Base-by-base conservation (phyloP, 1,140 invertebrate species). In the Paralvinella palmiformis region DNA sequence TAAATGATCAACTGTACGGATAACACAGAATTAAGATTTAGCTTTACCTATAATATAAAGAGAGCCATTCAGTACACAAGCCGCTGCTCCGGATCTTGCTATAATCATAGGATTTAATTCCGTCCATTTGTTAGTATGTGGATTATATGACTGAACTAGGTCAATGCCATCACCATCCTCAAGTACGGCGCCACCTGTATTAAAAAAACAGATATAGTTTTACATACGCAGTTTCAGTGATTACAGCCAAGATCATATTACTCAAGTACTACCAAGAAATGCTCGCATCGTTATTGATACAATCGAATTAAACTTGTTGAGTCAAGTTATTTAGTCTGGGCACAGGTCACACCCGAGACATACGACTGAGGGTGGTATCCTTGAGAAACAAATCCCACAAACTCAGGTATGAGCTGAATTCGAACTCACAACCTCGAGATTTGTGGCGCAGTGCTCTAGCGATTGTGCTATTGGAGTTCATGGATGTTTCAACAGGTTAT, bases 31-130 rank as follows among this genome's bases (percentile, higher is more conserved):
- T 15, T 44, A 44, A 15, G 37, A 44, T n/a, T 15, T 15, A n/a
- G n/a, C n/a, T 71, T 69, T 72, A 84, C 83, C 83, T 67, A 84
- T 77, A 57, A 85, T 78, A 73, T 84, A 85, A 55, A 85, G 83
- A 58, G 75, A 72, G 41, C 79, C 77, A 67, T 82, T 77, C 3
- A 84, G 71, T 4, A 82, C 80, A 75, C 83, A 84, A 20, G 80
- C 79, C 45, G 81, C 81, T 50, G 83, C 81, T 15, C 84, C 84
- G 66, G 82, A 83, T 13, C 84, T 69, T 48, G 83, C 77, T 63
- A 83, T 84, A 22, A 82, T 68, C 71, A 74, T 74, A 27, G 65
- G 62, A 1, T 64, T 50, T 57, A 69, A 59, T 53, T 74, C 69
- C 29, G 63, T 67, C 69, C 71, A 73, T 29, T 62, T 66, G 41